These are phyloP conservation scores for Pluvianellus socialis DNA, from an alignment of 2,113 vertebrate genomes.

Conservation along the genomic window DNA sequence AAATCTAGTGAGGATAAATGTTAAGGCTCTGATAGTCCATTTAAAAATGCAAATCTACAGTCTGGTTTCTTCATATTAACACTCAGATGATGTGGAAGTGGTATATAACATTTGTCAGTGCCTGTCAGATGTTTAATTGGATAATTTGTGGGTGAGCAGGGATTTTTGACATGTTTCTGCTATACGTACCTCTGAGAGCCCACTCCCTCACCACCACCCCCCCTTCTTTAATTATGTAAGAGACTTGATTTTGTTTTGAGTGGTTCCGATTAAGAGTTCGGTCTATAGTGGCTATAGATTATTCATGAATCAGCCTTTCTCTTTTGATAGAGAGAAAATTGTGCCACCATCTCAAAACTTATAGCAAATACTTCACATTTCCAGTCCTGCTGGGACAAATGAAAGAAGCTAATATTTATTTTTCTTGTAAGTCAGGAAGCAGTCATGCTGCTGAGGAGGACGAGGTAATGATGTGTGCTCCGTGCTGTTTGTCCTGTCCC, in stretches of 20 bases:
- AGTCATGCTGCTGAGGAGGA: neutral
- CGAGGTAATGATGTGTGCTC: neutral
- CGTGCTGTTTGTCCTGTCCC: neutral
- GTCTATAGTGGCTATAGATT: neutral
- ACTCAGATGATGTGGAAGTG: neutral
- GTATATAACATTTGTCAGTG: neutral
- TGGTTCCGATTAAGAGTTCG: conserved; percentile 16
- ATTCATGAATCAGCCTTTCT: conserved; percentile 34
- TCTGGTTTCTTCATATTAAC: neutral
- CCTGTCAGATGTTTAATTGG: conserved; percentile 26
- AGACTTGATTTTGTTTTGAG: conserved; percentile 21
- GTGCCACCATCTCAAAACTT: neutral
- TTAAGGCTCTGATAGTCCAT: neutral
- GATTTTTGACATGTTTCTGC: neutral
- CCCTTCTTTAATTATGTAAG: conserved; percentile 1
- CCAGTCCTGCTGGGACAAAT: neutral
- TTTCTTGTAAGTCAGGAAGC: neutral
- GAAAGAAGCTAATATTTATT: conserved; percentile 25
- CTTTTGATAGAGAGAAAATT: conserved; percentile 5
- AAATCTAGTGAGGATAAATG: neutral
- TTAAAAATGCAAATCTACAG: neutral
- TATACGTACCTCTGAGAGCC: neutral
- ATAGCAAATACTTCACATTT: conserved; percentile 6
- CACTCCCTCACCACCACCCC: neutral
- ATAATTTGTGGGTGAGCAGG: neutral